Evolutionary conservation across 2,888 invertebrate species (phyloP), one percentile per base, ranked within the genome.

Genomic region (Lithophane semibrunnea): DNA sequence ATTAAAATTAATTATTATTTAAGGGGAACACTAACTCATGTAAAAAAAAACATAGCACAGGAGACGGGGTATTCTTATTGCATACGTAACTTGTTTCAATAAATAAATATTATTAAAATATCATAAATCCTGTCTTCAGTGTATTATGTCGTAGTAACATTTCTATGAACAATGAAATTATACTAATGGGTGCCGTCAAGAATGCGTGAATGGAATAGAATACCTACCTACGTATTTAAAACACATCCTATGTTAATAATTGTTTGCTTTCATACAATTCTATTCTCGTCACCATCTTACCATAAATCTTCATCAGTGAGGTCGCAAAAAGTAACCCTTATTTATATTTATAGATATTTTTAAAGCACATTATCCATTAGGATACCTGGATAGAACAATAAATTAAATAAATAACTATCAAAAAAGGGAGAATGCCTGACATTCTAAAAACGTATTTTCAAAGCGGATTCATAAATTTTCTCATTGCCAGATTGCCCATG

Each of bases 401-500:
- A 58, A 58, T 58, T 58, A 58, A 58, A 60, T 29, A 13, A 8
- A 24, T 58, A 61, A 3, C 2, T 52, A 52, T 75, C 5, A 42
- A 42, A 29, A 44, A 61, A 29, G 29, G 29, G 8, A 29, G 29
- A 29, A 29, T 29, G 29, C 29, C 29, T 29, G 29, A 29, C 29
- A 29, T 29, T 29, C 4, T 44, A 37, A 61, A 47, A 54, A 13
- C 16, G n/a, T 13, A n/a, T 16, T 37, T 4, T 37, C 37, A 37
- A 78, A 13, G 10, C 65, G 65, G 37, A 47, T 21, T 49, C 18
- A 21, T 73, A 64, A 64, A 72, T 52, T n/a, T 79, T 54, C 70
- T 75, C 65, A 80, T 44, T 65, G 56, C 73, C 81, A 77, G 68
- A 79, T 83, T 72, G 47, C 75, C 54, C 60, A 49, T 77, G 63